Evolutionary conservation across 2,888 invertebrate genomes (phyloP), one percentile per base, ranked within the genome.

Genomic region (Lumbricus terrestris): DNA sequence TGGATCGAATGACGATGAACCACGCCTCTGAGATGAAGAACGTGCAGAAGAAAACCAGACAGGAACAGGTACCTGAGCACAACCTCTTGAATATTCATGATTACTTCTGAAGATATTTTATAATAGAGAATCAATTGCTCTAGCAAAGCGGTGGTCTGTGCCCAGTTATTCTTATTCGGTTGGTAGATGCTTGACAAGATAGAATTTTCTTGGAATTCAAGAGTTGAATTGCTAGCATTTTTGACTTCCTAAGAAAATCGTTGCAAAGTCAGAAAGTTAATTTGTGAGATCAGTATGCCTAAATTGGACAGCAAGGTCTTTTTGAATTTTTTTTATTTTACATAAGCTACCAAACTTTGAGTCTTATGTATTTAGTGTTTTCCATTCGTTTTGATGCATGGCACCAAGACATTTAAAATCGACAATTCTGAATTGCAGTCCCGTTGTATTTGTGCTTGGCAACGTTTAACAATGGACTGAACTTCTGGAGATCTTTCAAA

Each of bases 1-100:
- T 99, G 91, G 99, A 99, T 95, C 97, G 98, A 91, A 98, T 98
- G 2, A 99, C 99, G 95, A 96, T 97, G 88, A 97, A 97, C 93
- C 98, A 98, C 93, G 98, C 98, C 94, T 96, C 97, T 6, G 99
- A 99, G 94, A 96, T 99, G 91, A 96, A 98, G n/a, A 96, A 97
- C 90, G 97, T 97, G 20, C 97, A 97, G 90, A 99, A 98, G 95
- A 96, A 98, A 92, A 97, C 99, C 92, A 96, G 98, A 6, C 96
- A 96, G 15, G 99, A 99, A 93, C 99, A 99, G 96, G 96, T 96
- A 93, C 16, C 5, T 90, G 29, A 85, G 85, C 34, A 69, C 29
- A 69, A 33, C 89, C 34, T 85, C 18, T 35, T 85, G 29, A 5
- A 47, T n/a, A n/a, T 69, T 69, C 11, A 11, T 69, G 69, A 69